Evolutionary conservation across 1,140 invertebrate genomes (phyloP).

Genomic region (Drosophila hydei): DNA sequence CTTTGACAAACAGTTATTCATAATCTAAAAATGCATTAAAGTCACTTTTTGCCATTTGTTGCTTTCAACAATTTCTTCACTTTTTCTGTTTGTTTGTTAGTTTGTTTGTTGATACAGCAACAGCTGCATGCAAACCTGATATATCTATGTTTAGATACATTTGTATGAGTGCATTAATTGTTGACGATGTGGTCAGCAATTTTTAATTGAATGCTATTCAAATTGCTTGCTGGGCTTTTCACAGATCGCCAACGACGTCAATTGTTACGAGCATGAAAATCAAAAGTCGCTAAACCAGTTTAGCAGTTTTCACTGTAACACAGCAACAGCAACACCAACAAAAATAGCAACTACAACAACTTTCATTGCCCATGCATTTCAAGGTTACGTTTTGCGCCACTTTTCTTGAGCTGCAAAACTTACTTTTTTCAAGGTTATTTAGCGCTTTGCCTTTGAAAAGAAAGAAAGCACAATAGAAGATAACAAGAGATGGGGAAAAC

Average conservation of each 20-base stretch:
- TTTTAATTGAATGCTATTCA: constrained; percentile 36
- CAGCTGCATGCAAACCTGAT: constrained; percentile 1
- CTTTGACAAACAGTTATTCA: constrained; percentile 27
- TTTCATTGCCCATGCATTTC: constrained; percentile 49
- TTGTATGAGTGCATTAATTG: neutral
- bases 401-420: constrained; percentile 29
- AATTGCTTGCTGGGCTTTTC: constrained; percentile 38
- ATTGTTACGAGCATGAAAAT: constrained; percentile 19
- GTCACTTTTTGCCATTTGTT: constrained; percentile 20
- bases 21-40: constrained; percentile 40
- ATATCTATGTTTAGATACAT: neutral
- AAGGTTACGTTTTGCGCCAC: constrained; percentile 43
- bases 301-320: constrained; percentile 37
- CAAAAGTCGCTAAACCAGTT: constrained; percentile 46
- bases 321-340: neutral
- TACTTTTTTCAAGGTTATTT: constrained; percentile 24
- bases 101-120: constrained; percentile 20
- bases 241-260: constrained; percentile 20
- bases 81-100: constrained; percentile 8
- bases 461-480: neutral
- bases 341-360: constrained; percentile 13
- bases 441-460: neutral
- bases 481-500: neutral
- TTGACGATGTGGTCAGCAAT: constrained; percentile 24
- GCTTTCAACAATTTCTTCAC: too few species aligned